Evolutionary conservation across 2,888 invertebrate species (phyloP).

Genomic region (Nemotelus pantherinus): DNA sequence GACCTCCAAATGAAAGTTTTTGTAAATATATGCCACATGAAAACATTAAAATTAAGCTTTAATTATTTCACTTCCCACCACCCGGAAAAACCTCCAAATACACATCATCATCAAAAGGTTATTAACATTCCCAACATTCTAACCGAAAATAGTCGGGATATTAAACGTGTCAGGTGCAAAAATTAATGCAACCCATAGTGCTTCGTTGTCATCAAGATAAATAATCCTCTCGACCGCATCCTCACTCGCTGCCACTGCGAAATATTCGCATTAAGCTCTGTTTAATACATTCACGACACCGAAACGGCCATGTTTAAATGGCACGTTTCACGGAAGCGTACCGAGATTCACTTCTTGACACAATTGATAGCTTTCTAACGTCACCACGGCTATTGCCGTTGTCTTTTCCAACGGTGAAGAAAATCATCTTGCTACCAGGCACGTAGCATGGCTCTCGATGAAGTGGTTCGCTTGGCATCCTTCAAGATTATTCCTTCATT

Average conservation of each 20-base stretch:
- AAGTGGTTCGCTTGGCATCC: conserved; percentile 9
- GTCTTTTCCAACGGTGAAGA: not conserved
- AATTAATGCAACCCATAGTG: conserved; percentile 17
- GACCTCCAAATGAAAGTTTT: no score
- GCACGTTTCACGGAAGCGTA: conserved; percentile 34
- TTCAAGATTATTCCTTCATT: conserved; percentile 2
- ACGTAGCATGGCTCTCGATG: not conserved
- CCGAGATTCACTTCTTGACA: conserved; percentile 40
- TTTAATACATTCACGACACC: not conserved
- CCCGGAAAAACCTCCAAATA: no score
- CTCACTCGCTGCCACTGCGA: conserved; percentile 10
- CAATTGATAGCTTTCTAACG: conserved; percentile 36
- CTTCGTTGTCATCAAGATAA: conserved; percentile 29
- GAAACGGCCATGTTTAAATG: conserved; percentile 4
- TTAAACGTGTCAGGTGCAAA: conserved; percentile 5
- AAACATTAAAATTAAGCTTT: no score
- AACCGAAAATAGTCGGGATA: not conserved
- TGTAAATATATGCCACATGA: no score
- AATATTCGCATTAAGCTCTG: conserved; percentile 20
- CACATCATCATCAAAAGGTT: no score
- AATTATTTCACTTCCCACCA: no score
- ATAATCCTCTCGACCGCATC: conserved; percentile 4
- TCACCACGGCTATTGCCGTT: not conserved
- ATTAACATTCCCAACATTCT: no score
- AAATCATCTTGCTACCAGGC: not conserved